Evolutionary conservation across 1,140 invertebrate species (phyloP), one percentile per base, ranked within the genome.

Genomic region (Drosophila nikananu): DNA sequence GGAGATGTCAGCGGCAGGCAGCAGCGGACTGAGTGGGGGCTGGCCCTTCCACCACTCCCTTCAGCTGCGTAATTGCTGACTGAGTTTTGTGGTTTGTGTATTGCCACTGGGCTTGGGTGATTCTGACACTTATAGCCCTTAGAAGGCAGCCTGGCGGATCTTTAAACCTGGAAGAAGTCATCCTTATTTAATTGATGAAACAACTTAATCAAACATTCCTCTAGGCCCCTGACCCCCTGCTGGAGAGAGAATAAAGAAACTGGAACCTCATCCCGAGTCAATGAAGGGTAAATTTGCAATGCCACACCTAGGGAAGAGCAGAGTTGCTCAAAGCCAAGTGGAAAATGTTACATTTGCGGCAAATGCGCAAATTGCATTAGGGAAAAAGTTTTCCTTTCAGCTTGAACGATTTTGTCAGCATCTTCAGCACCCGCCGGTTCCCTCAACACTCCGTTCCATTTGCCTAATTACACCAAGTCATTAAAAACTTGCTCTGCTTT

Each of bases 261-360:
- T 66, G 44, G 52, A 74, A 84, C 55, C 59, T 64, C 70, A 77
- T 86, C 54, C 55, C 46, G 23, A 67, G 81, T 74, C 83, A 77
- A 80, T 74, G 68, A 63, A 61, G 67, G 65, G 66, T 75, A 75
- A 58, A 75, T 74, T 77, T 67, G 7, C 52, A 61, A 52, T 49
- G 59, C 49, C 70, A 64, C 80, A 86, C 84, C 84, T 83, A 81
- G 25, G 17, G 27, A 21, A 15, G 30, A 48, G 52, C 54, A 54
- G 42, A 32, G 60, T 37, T 62, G 21, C 63, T 54, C 39, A 39
- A 73, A 66, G 41, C 77, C 61, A 73, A 81, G 81, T 67, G 68
- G 84, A 87, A 87, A 89, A 90, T 89, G 78, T 84, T 90, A 78
- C 81, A 89, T 89, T 89, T 90, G 84, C 63, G 81, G 84, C 81